A percentile compares a stretch with the other conserved stretches of the same genome.
These are phyloP conservation scores for Bellardia pandia DNA, from an alignment of 2,888 invertebrate species.

Conservation along the genomic window DNA sequence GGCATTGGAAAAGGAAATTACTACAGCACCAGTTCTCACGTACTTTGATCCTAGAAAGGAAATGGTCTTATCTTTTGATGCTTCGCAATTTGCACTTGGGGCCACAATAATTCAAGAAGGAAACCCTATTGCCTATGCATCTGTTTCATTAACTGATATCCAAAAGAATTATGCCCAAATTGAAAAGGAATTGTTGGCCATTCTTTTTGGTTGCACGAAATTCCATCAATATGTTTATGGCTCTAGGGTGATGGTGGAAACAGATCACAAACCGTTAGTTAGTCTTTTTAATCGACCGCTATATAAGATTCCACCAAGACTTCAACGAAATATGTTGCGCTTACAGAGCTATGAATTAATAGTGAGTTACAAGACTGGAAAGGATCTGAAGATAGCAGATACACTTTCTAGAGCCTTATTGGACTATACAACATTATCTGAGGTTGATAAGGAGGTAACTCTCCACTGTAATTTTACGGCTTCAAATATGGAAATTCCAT, in stretches of 20 bases:
- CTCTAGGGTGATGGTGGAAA: constrained; percentile 59
- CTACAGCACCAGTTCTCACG: not conserved
- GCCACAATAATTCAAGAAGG: not conserved
- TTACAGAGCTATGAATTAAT: constrained; percentile 70
- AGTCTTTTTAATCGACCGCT: constrained; percentile 64
- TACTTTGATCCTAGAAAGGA: not conserved
- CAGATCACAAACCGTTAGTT: constrained; percentile 54
- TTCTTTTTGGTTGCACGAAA: constrained; percentile 14
- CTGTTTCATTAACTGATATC: not conserved
- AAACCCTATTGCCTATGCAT: constrained; percentile 20
- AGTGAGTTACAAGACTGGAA: constrained; percentile 66
- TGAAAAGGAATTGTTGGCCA: constrained; percentile 12
- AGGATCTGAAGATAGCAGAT: constrained; percentile 77
- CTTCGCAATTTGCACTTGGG: constrained; percentile 4
- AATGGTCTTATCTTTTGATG: not conserved
- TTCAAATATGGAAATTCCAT: constrained; percentile 61
- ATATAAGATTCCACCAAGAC: constrained; percentile 39
- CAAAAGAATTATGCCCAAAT: constrained; percentile 10
- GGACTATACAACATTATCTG: constrained; percentile 43
- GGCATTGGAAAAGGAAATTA: constrained; percentile 16
- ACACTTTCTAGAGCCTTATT: constrained; percentile 84
- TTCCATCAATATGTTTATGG: constrained; percentile 33
- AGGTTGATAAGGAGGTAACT: constrained; percentile 66
- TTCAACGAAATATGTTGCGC: constrained; percentile 36
- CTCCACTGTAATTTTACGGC: constrained; percentile 3